Evolutionary conservation across 2,113 vertebrate species (phyloP).

Genomic region (Pseudorhombus dupliciocellatus): DNA sequence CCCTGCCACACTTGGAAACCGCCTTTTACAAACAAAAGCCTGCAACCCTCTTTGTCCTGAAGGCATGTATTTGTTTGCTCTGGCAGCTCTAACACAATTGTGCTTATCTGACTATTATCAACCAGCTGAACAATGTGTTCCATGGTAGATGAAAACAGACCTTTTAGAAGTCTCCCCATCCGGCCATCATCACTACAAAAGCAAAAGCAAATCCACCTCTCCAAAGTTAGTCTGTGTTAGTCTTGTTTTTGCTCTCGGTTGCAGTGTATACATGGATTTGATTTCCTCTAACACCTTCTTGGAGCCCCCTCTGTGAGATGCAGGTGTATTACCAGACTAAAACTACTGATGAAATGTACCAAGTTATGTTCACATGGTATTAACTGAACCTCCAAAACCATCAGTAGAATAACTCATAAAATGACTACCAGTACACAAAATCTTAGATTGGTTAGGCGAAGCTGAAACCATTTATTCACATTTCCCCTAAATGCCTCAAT

Average conservation of each 20-base stretch:
- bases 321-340: background rate
- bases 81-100: slow-evolving; percentile 29
- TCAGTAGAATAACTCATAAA: background rate
- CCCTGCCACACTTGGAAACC: background rate
- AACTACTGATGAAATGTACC: background rate
- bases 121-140: slow-evolving; percentile 29
- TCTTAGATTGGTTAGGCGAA: background rate
- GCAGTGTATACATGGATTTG: background rate
- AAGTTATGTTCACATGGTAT: background rate
- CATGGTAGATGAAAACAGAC: slow-evolving; percentile 4
- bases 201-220: background rate
- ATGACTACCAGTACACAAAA: background rate
- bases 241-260: background rate
- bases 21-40: slow-evolving; percentile 29
- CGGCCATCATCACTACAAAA: background rate
- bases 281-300: background rate
- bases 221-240: background rate
- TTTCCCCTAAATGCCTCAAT: background rate
- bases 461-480: background rate
- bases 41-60: slow-evolving; percentile 11
- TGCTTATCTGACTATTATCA: slow-evolving; percentile 26
- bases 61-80: slow-evolving; percentile 32
- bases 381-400: background rate
- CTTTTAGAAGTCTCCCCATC: slow-evolving; percentile 6
- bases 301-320: background rate